Base-by-base conservation (phyloP, 2,888 invertebrate genomes). In the Brachyptera risi region DNA sequence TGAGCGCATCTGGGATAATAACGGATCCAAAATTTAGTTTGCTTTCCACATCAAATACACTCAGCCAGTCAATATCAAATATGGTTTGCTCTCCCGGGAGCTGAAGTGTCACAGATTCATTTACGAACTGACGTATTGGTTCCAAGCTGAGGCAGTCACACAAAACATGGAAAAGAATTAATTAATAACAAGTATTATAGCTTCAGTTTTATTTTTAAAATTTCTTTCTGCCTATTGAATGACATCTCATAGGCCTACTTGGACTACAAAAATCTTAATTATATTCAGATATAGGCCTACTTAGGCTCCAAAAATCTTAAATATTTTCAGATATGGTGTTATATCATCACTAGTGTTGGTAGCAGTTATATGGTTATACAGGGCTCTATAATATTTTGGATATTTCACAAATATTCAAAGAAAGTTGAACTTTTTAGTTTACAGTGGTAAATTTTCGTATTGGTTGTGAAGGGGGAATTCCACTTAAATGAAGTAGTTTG, bases 31-130 rank as follows among this genome's bases (percentile, higher is more conserved):
- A 84, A 73, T 85, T 88, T 65, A 84, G 80, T 66, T 85, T 84
- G 2, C 79, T 79, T 50, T 81, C 81, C 47, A 83, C 74, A 76
- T 93, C 90, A 72, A 83, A 94, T 66, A 94, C 77, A 71, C 89
- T 86, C 57, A 95, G 76, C 94, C 94, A 95, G 72, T 88, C 86
- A 49, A 93, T 83, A 68, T 87, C 84, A 73, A 88, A 90, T 66
- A 92, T 86, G 0, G 90, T 88, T 71, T 85, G 79, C 59, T 88
- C 91, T 24, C 94, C 94, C 2, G 93, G 91, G 66, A 95, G 75
- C 71, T 84, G 81, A 65, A 95, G 76, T 0, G 77, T 80, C 64
- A 95, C 84, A 58, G 88, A 87, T 71, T 89, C 87, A 66, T 84
- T 84, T 15, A 78, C 73, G 74, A 94, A 94, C 37, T 76, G 75